Evolutionary conservation across 2,888 invertebrate genomes (phyloP), one percentile per base, ranked within the genome.

Genomic region (Drosophila paracracens): DNA sequence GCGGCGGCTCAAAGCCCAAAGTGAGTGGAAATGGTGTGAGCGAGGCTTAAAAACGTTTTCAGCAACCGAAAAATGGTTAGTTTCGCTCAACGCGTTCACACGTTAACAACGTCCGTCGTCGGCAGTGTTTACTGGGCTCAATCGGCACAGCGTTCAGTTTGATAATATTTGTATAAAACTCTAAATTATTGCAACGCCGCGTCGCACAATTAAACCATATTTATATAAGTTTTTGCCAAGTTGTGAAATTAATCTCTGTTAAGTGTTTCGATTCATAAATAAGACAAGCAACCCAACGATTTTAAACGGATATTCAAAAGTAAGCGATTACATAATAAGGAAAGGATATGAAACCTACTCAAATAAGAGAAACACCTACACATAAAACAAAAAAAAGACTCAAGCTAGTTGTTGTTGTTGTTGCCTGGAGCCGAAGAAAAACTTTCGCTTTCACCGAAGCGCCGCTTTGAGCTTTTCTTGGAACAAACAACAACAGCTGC

Each of bases 1-100:
- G 36, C 18, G 10, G 29, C 38, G 5, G 5, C 54, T 38, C 31
- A 59, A 70, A 67, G 62, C 50, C 59, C 31, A 48, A 67, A 60
- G 71, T 71, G 91, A 86, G 84, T 84, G 88, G 27, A 74, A 79
- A 53, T 54, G 61, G 10, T 11, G 58, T 76, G 90, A 89, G 79
- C 78, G 88, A 50, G 76, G 87, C 85, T 93, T 92, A 92, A 93
- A 93, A 92, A 92, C 88, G 90, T 91, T 91, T 92, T 92, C 89
- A 91, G 89, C 85, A 87, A 76, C 68, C 85, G 82, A 76, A 92
- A 91, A 88, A 84, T 81, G 75, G 88, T 87, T 91, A 93, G 93
- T 93, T 92, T 89, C 91, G 90, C 88, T 91, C 86, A 86, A 91
- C 91, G 90, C 93, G 91, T 90, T 89, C 86, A 79, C 82, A 90